phyloP scores from a whole-genome alignment of 64 coral and sea anemone genomes.

The Porites lutea region DNA sequence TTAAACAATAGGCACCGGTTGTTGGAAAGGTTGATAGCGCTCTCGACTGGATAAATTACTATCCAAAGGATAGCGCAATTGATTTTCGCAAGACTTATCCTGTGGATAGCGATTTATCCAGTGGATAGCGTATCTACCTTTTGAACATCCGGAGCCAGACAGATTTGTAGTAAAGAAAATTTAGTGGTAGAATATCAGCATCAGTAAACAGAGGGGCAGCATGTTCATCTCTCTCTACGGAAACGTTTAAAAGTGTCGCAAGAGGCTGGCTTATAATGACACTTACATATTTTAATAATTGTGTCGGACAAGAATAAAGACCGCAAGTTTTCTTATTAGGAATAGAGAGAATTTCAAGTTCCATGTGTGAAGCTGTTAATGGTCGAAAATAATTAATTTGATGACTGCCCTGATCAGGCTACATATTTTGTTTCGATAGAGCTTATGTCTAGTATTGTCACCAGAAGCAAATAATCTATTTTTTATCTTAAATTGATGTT shows the following conservation, averaged over 20 bases:
- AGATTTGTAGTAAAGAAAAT: too few species aligned
- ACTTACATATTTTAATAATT: constrained; percentile 63
- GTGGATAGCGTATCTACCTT: too few species aligned
- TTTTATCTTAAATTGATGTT: constrained; percentile 62
- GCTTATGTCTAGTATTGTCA: constrained; percentile 61
- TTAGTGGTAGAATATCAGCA: too few species aligned
- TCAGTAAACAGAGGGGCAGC: too few species aligned
- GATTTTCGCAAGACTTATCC: too few species aligned
- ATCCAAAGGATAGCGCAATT: too few species aligned
- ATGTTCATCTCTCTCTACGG: too few species aligned
- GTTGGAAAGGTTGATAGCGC: too few species aligned
- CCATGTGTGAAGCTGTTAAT: constrained; percentile 56
- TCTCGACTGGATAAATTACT: too few species aligned
- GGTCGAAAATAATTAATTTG: constrained; percentile 49
- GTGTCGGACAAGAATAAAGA: constrained; percentile 56
- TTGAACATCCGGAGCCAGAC: too few species aligned
- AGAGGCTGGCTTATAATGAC: constrained; percentile 58
- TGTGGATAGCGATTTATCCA: too few species aligned
- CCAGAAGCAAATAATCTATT: constrained; percentile 47
- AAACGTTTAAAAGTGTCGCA: constrained; percentile 54
- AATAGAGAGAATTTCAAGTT: constrained; percentile 49
- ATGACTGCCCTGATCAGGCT: constrained; percentile 45
- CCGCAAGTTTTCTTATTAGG: constrained; percentile 54
- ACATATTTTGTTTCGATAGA: constrained; percentile 55
- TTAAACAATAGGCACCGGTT: too few species aligned